These are phyloP conservation scores for Xylophagus ater DNA, from an alignment of 2,888 invertebrate genomes.

Conservation along the genomic window DNA sequence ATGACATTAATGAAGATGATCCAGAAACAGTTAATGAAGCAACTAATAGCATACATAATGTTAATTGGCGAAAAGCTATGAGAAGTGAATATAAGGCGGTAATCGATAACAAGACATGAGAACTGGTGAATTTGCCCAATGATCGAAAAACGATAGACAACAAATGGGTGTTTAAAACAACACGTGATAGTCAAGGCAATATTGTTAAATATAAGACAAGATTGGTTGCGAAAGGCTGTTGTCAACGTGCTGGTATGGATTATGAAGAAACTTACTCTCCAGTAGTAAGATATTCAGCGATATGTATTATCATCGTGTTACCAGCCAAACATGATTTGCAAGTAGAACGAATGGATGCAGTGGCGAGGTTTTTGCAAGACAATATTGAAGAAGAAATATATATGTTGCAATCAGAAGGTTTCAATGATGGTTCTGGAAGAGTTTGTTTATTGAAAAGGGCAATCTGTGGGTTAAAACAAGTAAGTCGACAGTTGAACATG, in stretches of 20 bases:
- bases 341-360: conserved; percentile 7
- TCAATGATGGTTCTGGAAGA: not conserved
- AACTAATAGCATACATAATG: not conserved
- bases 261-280: conserved; percentile 16
- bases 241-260: conserved; percentile 9
- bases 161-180: not conserved
- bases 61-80: not conserved
- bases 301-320: conserved; percentile 11
- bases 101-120: not conserved
- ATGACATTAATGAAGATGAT: not conserved
- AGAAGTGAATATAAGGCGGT: not conserved
- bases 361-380: conserved; percentile 6
- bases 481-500: conserved; percentile 15
- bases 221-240: conserved; percentile 3
- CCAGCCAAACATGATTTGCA: conserved; percentile 3
- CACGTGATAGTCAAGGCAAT: not conserved
- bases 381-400: not conserved
- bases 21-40: not conserved
- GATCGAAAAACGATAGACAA: not conserved
- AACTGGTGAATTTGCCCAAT: not conserved
- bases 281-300: too few species aligned
- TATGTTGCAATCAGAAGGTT: not conserved
- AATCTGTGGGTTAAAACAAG: conserved; percentile 15
- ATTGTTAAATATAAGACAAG: not conserved
- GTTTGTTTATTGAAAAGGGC: conserved; percentile 1